phyloP scores from a whole-genome alignment of 2,888 invertebrate species.

The Gryllus longicercus region DNA sequence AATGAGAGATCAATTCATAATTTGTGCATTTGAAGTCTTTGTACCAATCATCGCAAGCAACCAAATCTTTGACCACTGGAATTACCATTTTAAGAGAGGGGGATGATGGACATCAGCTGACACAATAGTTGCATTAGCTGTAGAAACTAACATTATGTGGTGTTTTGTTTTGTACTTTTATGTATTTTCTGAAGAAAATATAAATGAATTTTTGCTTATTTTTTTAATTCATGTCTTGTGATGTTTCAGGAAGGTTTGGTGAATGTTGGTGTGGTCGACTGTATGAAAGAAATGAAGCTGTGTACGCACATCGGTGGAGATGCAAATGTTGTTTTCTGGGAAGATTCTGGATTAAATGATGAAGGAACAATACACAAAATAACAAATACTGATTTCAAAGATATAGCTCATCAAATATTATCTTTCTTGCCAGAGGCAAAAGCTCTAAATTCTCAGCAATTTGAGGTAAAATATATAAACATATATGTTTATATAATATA shows the following conservation, averaged over 20 bases:
- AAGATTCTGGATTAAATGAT: constrained; percentile 38
- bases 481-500: neutral
- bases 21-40: no score
- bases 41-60: no score
- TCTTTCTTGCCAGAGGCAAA: constrained; percentile 59
- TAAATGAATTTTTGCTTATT: no score
- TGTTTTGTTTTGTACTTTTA: no score
- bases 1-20: no score
- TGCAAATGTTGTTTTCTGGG: constrained; percentile 47
- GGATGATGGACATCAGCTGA: no score
- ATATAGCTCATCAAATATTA: constrained; percentile 57
- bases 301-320: constrained; percentile 49
- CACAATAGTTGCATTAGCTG: no score
- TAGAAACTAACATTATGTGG: no score
- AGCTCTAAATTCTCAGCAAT: constrained; percentile 55
- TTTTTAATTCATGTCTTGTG: neutral
- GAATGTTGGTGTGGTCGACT: constrained; percentile 54
- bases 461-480: constrained; percentile 54
- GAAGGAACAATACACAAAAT: constrained; percentile 38
- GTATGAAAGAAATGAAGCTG: constrained; percentile 48
- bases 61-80: no score
- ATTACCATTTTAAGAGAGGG: no score
- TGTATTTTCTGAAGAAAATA: no score
- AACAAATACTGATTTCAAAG: constrained; percentile 48
- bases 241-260: constrained; percentile 43